These are phyloP conservation scores for Venturia canescens DNA, from an alignment of 1,140 invertebrate genomes.

Conservation along the genomic window DNA sequence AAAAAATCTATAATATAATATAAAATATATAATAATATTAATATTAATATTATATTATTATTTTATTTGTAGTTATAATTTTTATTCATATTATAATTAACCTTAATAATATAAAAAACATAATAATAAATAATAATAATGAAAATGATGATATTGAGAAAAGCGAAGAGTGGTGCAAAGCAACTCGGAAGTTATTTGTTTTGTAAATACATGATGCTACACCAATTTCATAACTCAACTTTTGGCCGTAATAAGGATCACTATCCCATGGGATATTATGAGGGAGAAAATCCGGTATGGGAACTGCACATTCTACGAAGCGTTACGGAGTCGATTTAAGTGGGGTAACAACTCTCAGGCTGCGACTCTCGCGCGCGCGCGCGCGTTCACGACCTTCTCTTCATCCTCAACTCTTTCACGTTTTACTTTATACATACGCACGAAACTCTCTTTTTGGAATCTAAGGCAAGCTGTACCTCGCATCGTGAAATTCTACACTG, in stretches of 20 bases:
- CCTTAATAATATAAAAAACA: no score
- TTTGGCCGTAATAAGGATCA: neutral
- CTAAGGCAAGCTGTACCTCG: neutral
- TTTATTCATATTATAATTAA: no score
- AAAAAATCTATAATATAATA: no score
- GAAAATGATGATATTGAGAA: no score
- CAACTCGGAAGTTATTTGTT: no score
- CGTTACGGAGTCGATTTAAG: slow-evolving; percentile 63
- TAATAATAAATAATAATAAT: no score
- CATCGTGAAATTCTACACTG: slow-evolving; percentile 52
- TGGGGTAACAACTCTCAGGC: slow-evolving; percentile 67
- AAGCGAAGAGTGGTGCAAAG: no score
- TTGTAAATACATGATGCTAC: no score
- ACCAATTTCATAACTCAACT: no score
- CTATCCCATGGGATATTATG: slow-evolving; percentile 22
- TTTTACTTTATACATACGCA: neutral
- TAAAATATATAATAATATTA: no score
- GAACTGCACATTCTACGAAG: slow-evolving; percentile 61
- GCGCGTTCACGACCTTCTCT: slow-evolving; percentile 35
- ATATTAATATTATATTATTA: no score
- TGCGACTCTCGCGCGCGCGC: slow-evolving; percentile 24
- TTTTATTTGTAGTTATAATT: no score
- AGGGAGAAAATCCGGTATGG: slow-evolving; percentile 52
- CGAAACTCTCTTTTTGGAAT: slow-evolving; percentile 11
- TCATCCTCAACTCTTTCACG: neutral